Percentiles rank a stretch among this genome's conserved stretches.
Conservation (phyloP, 1,140 invertebrate genomes). For the Hyphantria cunea region DNA sequence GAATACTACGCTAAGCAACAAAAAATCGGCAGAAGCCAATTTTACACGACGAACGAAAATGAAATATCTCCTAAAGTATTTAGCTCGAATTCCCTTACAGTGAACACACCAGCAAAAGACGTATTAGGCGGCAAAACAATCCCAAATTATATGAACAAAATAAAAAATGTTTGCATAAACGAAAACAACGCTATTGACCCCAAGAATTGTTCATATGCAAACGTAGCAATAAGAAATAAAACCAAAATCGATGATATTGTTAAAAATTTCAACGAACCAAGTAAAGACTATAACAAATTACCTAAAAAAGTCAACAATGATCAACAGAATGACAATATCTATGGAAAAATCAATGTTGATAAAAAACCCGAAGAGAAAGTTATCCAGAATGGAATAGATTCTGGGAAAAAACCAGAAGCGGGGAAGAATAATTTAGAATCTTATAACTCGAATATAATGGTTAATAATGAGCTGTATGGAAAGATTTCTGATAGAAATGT, state of each 20-base stretch:
- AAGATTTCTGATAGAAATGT: constrained; percentile 47
- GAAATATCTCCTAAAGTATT: constrained; percentile 89
- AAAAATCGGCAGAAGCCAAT: constrained; percentile 64
- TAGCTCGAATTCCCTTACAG: constrained; percentile 87
- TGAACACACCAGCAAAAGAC: constrained; percentile 90
- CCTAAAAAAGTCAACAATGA: constrained; percentile 70
- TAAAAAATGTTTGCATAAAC: constrained; percentile 61
- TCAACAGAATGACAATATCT: constrained; percentile 58
- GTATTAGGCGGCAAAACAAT: constrained; percentile 85
- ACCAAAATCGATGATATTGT: constrained; percentile 75
- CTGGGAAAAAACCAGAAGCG: constrained; percentile 32
- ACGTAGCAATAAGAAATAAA: constrained; percentile 71
- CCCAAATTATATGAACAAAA: constrained; percentile 81
- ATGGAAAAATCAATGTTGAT: constrained; percentile 65
- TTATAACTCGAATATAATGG: constrained; percentile 21
- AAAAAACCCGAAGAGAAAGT: constrained; percentile 38
- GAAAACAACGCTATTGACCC: constrained; percentile 71
- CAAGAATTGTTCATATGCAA: constrained; percentile 70
- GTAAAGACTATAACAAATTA: constrained; percentile 40
- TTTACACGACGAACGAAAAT: constrained; percentile 63
- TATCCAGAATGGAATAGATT: constrained; percentile 43
- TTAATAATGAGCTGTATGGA: constrained; percentile 46
- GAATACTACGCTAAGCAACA: constrained; percentile 83
- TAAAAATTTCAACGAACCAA: constrained; percentile 68
- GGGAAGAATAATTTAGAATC: constrained; percentile 39